A percentile compares a stretch with the other conserved stretches of the same genome.
phyloP scores from a whole-genome alignment of 1,140 invertebrate species.

The Chrysomallon squamiferum region DNA sequence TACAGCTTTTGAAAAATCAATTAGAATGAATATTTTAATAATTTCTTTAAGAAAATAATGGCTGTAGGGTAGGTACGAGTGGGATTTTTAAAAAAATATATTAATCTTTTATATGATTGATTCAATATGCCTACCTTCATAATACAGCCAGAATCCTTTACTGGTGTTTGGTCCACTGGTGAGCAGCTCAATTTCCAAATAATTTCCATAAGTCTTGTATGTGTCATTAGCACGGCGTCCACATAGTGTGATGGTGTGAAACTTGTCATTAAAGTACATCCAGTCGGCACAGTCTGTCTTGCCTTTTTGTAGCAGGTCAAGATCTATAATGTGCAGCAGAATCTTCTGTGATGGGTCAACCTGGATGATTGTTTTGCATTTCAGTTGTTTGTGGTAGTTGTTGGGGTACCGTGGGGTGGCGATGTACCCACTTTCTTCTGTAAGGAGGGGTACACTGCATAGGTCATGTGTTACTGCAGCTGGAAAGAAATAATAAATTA shows the following conservation, averaged over 20 bases:
- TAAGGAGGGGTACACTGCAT: constrained; percentile 36
- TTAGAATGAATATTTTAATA: too few relatives aligned
- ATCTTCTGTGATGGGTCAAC: constrained; percentile 43
- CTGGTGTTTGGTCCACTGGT: constrained; percentile 24
- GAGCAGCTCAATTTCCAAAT: constrained; percentile 40
- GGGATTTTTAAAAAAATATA: too few relatives aligned
- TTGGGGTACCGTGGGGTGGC: constrained; percentile 52
- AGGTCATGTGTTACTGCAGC: constrained; percentile 39
- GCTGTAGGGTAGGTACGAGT: too few relatives aligned
- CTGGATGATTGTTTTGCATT: constrained; percentile 38
- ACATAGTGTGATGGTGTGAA: constrained; percentile 51
- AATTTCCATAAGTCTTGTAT: constrained; percentile 32
- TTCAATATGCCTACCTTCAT: constrained; percentile 53
- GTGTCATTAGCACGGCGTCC: constrained; percentile 44
- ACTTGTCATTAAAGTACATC: constrained; percentile 47
- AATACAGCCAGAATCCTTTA: constrained; percentile 61
- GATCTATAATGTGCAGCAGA: constrained; percentile 48
- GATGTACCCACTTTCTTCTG: constrained; percentile 50
- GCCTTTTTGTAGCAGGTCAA: constrained; percentile 48
- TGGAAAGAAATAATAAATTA: constrained; percentile 25
- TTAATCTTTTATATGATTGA: too few relatives aligned
- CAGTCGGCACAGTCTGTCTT: constrained; percentile 48
- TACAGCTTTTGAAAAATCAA: too few relatives aligned
- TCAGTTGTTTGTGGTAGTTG: constrained; percentile 39
- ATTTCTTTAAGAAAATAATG: too few relatives aligned